Evolutionary conservation across 2,113 vertebrate species (phyloP), one percentile per base, ranked within the genome.

Genomic region (Plectropomus leopardus): DNA sequence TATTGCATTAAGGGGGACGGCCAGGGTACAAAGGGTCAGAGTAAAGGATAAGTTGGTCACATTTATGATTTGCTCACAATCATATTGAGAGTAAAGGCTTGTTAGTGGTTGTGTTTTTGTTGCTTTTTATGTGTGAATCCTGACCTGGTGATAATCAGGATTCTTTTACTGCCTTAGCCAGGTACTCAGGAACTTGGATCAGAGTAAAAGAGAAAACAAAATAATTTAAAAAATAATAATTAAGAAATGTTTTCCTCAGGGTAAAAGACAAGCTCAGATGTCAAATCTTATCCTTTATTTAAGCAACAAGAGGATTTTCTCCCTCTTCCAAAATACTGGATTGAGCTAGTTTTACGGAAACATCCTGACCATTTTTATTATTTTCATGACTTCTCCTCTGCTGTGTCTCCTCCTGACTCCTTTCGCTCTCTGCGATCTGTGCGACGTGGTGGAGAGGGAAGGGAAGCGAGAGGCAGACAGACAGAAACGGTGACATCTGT

Each of bases 401-500:
- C 78, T 57, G 58, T 26, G 5, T 75, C 78, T 76, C 16, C 75
- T 69, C 60, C 65, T 63, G 51, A 72, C 84, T 72, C 40, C 15
- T 26, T 76, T 44, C 70, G 75, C 59, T 77, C 59, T 23, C 53
- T 57, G 58, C 50, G 5, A 63, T 84, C 61, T 71, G 54, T 30
- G 4, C 30, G 40, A 47, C 50, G 36, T 8, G 69, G 55, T 23
- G 73, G 23, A 64, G 82, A 71, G 70, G 75, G 66, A 54, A 67
- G 76, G 67, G 64, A 72, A 68, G 69, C n/a, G 53, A 32, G 79
- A 87, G 58, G 28, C 76, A 82, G 78, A 11, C 82, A 71, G 84
- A 86, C 55, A 59, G 84, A 84, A 82, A 87, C 76, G 1, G 83
- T 88, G 88, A 90, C 86, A 88, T 93, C 83, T 91, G 90, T 90